phyloP scores from a whole-genome alignment of 2,888 invertebrate genomes.

The Cheilosia scutellata region DNA sequence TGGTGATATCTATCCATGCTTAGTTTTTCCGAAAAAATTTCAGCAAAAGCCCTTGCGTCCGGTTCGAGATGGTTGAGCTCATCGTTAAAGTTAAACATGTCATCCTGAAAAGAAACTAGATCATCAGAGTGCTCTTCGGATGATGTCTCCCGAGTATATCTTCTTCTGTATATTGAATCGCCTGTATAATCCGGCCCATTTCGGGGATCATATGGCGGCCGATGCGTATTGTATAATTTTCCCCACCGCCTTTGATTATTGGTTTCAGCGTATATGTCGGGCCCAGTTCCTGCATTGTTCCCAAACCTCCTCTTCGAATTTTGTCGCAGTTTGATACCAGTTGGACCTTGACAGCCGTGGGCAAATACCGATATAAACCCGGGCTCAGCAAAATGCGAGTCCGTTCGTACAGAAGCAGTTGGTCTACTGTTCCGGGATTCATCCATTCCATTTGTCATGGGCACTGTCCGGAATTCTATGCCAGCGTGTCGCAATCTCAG shows the following conservation, averaged over 20 bases:
- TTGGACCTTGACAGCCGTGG: constrained; percentile 89
- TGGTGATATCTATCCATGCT: constrained; percentile 50
- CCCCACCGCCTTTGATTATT: constrained; percentile 77
- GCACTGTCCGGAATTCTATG: constrained; percentile 91
- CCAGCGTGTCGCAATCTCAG: constrained; percentile 90
- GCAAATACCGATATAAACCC: constrained; percentile 94
- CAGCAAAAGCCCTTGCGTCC: constrained; percentile 82
- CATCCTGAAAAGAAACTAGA: constrained; percentile 80
- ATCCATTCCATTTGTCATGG: constrained; percentile 81
- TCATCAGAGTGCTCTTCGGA: constrained; percentile 72
- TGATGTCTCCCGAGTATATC: constrained; percentile 72
- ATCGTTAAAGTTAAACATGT: constrained; percentile 80
- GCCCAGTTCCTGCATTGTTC: constrained; percentile 76
- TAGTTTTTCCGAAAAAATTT: constrained; percentile 78
- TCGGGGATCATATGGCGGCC: constrained; percentile 80
- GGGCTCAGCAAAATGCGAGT: constrained; percentile 93
- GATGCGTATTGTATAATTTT: constrained; percentile 77
- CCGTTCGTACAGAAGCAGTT: constrained; percentile 86
- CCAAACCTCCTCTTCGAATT: constrained; percentile 82
- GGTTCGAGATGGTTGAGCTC: constrained; percentile 81
- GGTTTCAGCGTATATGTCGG: constrained; percentile 66
- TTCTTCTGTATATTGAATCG: constrained; percentile 78
- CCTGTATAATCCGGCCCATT: constrained; percentile 54
- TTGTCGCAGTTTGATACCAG: constrained; percentile 81
- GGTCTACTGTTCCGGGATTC: constrained; percentile 80